Evolutionary conservation across 2,888 invertebrate species (phyloP), one percentile per base, ranked within the genome.

Genomic region (Melitaea athalia): DNA sequence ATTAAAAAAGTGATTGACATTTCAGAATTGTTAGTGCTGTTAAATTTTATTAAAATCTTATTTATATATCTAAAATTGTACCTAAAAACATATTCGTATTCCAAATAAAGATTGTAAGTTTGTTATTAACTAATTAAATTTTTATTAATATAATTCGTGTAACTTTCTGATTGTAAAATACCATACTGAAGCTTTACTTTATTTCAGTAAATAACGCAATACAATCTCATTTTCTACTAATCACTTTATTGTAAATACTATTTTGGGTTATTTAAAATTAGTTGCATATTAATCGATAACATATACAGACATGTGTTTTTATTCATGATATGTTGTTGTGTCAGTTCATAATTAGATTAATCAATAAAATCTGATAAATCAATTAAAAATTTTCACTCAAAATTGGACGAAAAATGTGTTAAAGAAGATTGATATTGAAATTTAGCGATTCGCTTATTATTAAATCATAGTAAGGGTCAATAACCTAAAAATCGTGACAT

Each of bases 271-370:
- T 49, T 63, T 50, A 8, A 33, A 45, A 47, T 43, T 10, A 52
- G 4, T 31, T 59, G 24, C n/a, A 50, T 8, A 55, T 10, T 5
- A 63, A 55, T 47, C 42, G 14, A 61, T 63, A 49, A 49, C 11
- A 60, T 55, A 15, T 10, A 7, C 53, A 15, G 33, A 43, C 45
- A 45, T 14, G 47, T 57, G 59, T 50, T 70, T 47, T 59, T 55
- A 57, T 24, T 65, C n/a, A 60, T 60, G 14, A 60, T 62, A 47
- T 66, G 69, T 60, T 70, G 71, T 76, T 70, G 73, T 75, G 74
- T 67, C 76, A 75, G 72, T 77, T 76, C 75, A 65, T 70, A 76
- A 72, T 75, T 73, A 69, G 60, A 67, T 67, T 59, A 76, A 73
- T 73, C 71, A 72, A 69, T 73, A 75, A 66, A 47, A 72, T 61